These are phyloP conservation scores for Romanomermis culicivorax DNA, from an alignment of 2,888 invertebrate species.

Conservation along the genomic window DNA sequence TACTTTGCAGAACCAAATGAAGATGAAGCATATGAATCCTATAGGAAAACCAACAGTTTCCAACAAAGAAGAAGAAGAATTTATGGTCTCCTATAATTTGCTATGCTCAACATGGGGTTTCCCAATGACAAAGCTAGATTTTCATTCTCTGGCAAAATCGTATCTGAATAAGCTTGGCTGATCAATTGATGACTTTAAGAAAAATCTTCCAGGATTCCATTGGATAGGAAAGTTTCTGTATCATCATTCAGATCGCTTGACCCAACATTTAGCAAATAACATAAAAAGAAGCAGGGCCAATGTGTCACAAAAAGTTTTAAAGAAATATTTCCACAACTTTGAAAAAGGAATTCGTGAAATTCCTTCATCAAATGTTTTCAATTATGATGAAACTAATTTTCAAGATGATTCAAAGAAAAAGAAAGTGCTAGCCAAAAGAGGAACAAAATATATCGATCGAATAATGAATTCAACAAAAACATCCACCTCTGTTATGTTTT, in stretches of 20 bases:
- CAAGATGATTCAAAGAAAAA: conserved; percentile 26
- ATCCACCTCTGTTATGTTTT: conserved; percentile 17
- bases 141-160: conserved; percentile 4
- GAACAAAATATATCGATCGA: conserved; percentile 27
- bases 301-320: conserved; percentile 5
- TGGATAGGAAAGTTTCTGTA: conserved; percentile 7
- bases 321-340: conserved; percentile 8
- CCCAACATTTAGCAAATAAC: conserved; percentile 8
- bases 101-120: neutral
- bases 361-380: conserved; percentile 18
- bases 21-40: neutral
- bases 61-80: neutral
- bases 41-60: neutral
- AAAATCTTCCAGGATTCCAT: neutral
- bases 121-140: neutral
- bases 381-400: conserved; percentile 29
- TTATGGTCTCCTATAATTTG: neutral
- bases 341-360: conserved; percentile 6
- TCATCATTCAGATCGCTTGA: conserved; percentile 7
- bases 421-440: conserved; percentile 20
- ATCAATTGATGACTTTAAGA: neutral
- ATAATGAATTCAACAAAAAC: conserved; percentile 27
- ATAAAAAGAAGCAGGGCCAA: conserved; percentile 8
- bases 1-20: conserved; percentile 1
- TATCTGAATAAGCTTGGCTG: neutral